Percentiles rank a stretch among this genome's conserved stretches.
Conservation (phyloP, 2,113 vertebrate species). For the Xyrauchen texanus region DNA sequence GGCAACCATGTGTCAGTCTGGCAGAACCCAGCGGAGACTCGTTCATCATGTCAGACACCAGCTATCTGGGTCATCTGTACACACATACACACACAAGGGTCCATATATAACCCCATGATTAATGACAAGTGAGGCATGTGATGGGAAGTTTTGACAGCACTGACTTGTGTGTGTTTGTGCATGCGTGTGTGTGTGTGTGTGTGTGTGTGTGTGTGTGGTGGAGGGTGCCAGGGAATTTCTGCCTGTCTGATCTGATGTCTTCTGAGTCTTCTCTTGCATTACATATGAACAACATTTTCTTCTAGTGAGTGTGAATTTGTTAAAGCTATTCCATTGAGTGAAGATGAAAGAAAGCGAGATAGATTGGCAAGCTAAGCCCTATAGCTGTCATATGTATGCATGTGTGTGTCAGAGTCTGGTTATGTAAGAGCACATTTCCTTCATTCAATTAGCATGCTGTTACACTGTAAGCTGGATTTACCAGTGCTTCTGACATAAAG, state of each 20-base stretch:
- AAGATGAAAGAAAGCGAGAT: background rate
- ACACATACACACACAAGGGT: background rate
- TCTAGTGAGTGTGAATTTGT: no score
- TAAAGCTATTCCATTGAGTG: background rate
- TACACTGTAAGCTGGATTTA: background rate
- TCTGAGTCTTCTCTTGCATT: no score
- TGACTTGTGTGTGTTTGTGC: conserved; percentile 11
- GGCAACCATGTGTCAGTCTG: conserved; percentile 29
- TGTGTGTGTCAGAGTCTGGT: background rate
- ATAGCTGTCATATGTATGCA: background rate
- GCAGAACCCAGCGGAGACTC: conserved; percentile 32
- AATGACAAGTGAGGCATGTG: conserved; percentile 12
- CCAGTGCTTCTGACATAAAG: background rate
- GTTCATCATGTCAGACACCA: conserved; percentile 39
- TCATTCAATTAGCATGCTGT: conserved; percentile 19
- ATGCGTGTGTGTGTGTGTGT: conserved; percentile 19
- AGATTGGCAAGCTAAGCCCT: background rate
- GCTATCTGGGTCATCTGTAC: conserved; percentile 38
- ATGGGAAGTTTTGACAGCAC: conserved; percentile 15
- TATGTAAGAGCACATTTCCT: background rate
- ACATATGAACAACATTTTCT: no score
- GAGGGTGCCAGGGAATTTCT: background rate
- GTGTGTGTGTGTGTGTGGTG: conserved; percentile 18
- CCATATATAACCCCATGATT: conserved; percentile 29
- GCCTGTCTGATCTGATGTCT: background rate